phyloP scores from a whole-genome alignment of 2,797 vertebrate genomes.

The Phrynocephalus vlangalii region DNA sequence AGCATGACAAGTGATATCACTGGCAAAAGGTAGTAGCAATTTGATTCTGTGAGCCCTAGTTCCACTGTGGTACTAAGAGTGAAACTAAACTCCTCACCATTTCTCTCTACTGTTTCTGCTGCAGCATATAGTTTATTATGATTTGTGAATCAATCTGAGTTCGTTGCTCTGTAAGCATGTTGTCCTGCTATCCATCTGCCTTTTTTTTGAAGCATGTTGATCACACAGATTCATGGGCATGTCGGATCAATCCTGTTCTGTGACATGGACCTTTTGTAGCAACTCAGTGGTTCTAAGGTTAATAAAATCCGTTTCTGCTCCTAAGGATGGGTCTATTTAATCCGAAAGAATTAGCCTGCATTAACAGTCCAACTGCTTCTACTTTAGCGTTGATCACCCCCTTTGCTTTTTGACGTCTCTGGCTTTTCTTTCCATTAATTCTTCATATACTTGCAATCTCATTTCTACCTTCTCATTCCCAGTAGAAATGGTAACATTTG shows the following conservation, averaged over 20 bases:
- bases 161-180: not conserved
- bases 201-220: not conserved
- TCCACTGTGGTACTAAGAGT: not conserved
- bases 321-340: not conserved
- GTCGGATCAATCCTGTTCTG: not conserved
- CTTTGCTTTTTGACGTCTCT: not conserved
- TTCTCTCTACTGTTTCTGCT: not conserved
- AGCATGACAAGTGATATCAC: not conserved
- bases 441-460: not conserved
- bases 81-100: not conserved
- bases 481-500: conserved; percentile 20
- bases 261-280: not conserved
- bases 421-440: conserved; percentile 13
- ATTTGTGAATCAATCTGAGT: not conserved
- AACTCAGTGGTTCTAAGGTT: conserved; percentile 6
- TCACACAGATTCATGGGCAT: conserved; percentile 1
- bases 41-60: not conserved
- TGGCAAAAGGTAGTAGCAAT: not conserved
- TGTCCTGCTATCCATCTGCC: not conserved
- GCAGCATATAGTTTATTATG: not conserved
- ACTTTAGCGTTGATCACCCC: not conserved
- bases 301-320: not conserved
- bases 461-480: conserved; percentile 23
- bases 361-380: not conserved
- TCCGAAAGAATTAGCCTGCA: not conserved